A percentile compares a stretch with the other conserved stretches of the same genome.
phyloP scores from a whole-genome alignment of 2,888 invertebrate species.

The Eristalinus aeneus region DNA sequence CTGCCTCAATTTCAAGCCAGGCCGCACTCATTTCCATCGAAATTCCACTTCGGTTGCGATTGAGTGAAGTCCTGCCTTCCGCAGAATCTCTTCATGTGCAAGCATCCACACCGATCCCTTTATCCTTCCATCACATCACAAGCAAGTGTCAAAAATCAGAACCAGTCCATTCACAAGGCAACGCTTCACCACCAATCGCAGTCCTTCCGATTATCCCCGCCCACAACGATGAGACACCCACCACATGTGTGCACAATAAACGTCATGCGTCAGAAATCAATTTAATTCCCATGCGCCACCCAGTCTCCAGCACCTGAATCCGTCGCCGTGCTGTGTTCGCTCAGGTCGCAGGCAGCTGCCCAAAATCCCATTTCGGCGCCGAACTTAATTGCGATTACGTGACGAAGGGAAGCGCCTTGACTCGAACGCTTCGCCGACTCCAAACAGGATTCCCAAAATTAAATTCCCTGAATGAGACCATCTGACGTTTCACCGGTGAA shows the following conservation, averaged over 20 bases:
- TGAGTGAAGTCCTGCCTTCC: background rate
- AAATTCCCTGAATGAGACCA: constrained; percentile 41
- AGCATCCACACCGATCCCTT: background rate
- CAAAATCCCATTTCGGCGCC: constrained; percentile 11
- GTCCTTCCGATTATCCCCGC: background rate
- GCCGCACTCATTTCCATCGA: too few relatives aligned
- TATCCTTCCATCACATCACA: background rate
- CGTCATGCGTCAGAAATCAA: constrained; percentile 21
- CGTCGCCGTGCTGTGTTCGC: background rate
- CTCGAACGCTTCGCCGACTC: background rate
- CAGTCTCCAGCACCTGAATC: background rate
- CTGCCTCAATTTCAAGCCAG: too few relatives aligned
- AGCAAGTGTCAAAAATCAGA: background rate
- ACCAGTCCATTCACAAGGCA: background rate
- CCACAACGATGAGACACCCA: background rate
- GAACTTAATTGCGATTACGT: constrained; percentile 43
- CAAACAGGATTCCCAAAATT: constrained; percentile 6
- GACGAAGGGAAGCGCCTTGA: constrained; percentile 17
- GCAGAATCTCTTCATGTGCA: background rate
- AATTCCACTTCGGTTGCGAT: background rate
- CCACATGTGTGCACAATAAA: background rate
- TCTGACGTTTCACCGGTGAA: constrained; percentile 21
- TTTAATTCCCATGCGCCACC: background rate
- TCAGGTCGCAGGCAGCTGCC: background rate
- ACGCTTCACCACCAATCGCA: background rate